phyloP scores from a whole-genome alignment of 2,888 invertebrate genomes.

The Stratiomys singularior region DNA sequence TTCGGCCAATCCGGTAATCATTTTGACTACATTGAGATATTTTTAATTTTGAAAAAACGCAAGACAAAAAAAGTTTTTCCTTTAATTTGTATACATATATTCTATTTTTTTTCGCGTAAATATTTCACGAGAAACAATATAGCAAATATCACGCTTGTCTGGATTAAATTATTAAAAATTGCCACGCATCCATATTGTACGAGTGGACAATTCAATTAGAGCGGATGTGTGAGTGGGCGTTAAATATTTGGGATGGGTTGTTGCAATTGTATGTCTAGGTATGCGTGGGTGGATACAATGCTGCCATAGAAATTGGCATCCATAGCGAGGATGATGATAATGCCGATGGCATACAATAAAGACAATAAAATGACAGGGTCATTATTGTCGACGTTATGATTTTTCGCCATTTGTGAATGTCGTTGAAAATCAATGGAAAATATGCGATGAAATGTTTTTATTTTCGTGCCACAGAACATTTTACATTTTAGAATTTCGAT shows the following conservation, averaged over 20 bases:
- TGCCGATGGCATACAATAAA: not conserved
- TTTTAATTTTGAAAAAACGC: too few species aligned
- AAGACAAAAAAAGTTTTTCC: not conserved
- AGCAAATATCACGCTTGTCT: conserved; percentile 26
- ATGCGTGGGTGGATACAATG: not conserved
- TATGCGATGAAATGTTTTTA: too few species aligned
- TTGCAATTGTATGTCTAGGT: not conserved
- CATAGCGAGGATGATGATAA: not conserved
- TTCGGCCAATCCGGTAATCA: too few species aligned
- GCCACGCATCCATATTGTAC: conserved; percentile 9
- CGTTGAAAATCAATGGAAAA: too few species aligned
- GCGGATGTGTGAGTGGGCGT: not conserved
- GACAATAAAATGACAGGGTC: not conserved
- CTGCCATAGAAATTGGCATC: not conserved
- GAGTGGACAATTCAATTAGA: conserved; percentile 9
- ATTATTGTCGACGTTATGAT: not conserved
- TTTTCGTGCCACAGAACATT: too few species aligned
- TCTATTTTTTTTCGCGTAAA: too few species aligned
- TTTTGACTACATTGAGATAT: too few species aligned
- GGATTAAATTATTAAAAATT: conserved; percentile 35
- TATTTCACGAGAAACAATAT: not conserved
- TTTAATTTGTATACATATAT: not conserved
- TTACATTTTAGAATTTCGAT: too few species aligned
- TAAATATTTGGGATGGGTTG: not conserved
- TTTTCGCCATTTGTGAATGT: too few species aligned